Conservation (phyloP, 2,888 invertebrate genomes). For the Acanthosoma haemorrhoidale region DNA sequence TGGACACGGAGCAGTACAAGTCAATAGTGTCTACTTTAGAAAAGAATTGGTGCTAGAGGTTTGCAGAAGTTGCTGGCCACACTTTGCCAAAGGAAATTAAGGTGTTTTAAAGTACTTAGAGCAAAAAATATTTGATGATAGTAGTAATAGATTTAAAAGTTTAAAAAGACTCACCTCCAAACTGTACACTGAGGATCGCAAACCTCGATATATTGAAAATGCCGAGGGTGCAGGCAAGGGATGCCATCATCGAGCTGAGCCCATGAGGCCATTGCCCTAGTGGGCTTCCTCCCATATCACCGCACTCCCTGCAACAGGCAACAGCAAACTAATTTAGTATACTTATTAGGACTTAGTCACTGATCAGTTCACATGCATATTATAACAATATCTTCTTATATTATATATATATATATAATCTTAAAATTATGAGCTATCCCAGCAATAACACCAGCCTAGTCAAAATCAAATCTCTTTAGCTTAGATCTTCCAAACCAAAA, state of each 20-base stretch:
- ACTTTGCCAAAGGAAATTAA: neutral
- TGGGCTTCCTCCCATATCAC: slow-evolving; percentile 52
- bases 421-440: too few species aligned
- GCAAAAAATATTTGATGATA: neutral
- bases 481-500: too few species aligned
- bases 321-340: too few species aligned
- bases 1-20: too few species aligned
- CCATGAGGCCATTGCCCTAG: slow-evolving; percentile 62
- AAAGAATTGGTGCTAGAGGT: neutral
- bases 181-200: slow-evolving; percentile 77
- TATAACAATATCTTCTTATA: too few species aligned
- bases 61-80: neutral
- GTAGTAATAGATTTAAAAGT: too few species aligned
- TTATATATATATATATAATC: too few species aligned
- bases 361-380: too few species aligned
- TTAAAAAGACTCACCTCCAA: slow-evolving; percentile 62
- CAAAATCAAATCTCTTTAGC: too few species aligned
- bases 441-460: too few species aligned
- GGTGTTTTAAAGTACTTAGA: neutral
- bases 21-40: too few species aligned
- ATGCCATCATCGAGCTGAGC: slow-evolving; percentile 73
- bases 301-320: slow-evolving; percentile 51
- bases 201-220: slow-evolving; percentile 84
- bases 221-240: slow-evolving; percentile 78
- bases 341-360: too few species aligned